Evolutionary conservation across 2,888 invertebrate genomes (phyloP).

Genomic region (Cybosia mesomella): DNA sequence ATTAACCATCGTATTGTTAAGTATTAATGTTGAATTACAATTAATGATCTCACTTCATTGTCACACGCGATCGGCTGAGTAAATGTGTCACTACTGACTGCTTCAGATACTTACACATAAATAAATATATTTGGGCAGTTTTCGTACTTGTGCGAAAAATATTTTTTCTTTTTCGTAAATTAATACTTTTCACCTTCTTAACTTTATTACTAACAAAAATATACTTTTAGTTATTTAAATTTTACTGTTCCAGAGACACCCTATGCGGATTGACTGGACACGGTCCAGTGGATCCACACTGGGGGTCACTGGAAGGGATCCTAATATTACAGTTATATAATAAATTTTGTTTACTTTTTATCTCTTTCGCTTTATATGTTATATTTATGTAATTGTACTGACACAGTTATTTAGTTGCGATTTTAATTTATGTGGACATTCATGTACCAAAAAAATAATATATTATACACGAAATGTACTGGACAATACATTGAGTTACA

Average conservation of each 20-base stretch:
- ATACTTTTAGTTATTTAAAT: neutral
- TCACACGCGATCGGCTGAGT: slow-evolving; percentile 77
- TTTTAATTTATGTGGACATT: slow-evolving; percentile 74
- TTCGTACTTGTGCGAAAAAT: slow-evolving; percentile 20
- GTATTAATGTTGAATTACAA: slow-evolving; percentile 82
- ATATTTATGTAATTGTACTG: slow-evolving; percentile 45
- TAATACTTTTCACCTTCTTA: slow-evolving; percentile 12
- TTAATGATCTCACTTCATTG: slow-evolving; percentile 85
- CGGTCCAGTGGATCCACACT: neutral
- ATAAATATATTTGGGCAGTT: slow-evolving; percentile 19
- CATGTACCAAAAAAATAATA: slow-evolving; percentile 78
- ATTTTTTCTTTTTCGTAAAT: slow-evolving; percentile 13
- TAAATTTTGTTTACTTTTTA: neutral
- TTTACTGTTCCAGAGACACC: neutral
- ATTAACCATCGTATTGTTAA: slow-evolving; percentile 79
- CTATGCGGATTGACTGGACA: neutral
- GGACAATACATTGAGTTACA: slow-evolving; percentile 66
- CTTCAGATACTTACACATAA: slow-evolving; percentile 31
- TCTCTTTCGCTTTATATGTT: slow-evolving; percentile 1
- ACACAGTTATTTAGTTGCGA: slow-evolving; percentile 72
- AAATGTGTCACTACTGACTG: slow-evolving; percentile 65
- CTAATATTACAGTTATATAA: neutral
- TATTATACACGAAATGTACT: slow-evolving; percentile 60
- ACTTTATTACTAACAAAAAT: neutral
- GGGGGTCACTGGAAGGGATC: neutral